Conservation (phyloP, 1,140 invertebrate species). For the Pseudomyrmex flavicornis region DNA sequence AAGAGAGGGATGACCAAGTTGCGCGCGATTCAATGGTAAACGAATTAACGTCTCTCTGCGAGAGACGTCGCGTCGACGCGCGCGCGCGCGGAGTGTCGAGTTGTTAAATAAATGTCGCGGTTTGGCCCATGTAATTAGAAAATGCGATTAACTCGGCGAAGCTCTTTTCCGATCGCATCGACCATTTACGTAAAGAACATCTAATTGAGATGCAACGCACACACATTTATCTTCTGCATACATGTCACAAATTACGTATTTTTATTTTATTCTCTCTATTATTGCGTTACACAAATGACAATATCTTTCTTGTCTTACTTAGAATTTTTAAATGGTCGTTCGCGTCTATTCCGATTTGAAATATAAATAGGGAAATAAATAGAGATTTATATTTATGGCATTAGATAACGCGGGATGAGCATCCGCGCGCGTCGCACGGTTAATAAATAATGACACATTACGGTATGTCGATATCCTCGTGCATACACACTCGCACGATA, state of each 20-base stretch:
- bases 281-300: background rate
- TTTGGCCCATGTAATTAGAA: constrained; percentile 49
- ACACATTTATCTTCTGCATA: background rate
- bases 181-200: constrained; percentile 13
- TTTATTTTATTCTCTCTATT: background rate
- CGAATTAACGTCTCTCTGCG: constrained; percentile 70
- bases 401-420: no score
- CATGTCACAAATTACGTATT: background rate
- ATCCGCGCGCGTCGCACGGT: no score
- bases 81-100: constrained; percentile 19
- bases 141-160: constrained; percentile 33
- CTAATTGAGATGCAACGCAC: constrained; percentile 21
- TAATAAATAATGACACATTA: constrained; percentile 25
- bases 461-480: constrained; percentile 22
- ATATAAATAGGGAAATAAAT: background rate
- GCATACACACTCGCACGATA: background rate
- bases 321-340: background rate
- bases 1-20: constrained; percentile 58
- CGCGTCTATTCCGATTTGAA: background rate
- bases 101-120: constrained; percentile 65
- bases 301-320: background rate
- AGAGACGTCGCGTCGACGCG: constrained; percentile 60
- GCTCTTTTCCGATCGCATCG: background rate
- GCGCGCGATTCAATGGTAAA: constrained; percentile 72
- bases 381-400: background rate